Conservation (phyloP, 2,113 vertebrate species). For the Entosphenus tridentatus region DNA sequence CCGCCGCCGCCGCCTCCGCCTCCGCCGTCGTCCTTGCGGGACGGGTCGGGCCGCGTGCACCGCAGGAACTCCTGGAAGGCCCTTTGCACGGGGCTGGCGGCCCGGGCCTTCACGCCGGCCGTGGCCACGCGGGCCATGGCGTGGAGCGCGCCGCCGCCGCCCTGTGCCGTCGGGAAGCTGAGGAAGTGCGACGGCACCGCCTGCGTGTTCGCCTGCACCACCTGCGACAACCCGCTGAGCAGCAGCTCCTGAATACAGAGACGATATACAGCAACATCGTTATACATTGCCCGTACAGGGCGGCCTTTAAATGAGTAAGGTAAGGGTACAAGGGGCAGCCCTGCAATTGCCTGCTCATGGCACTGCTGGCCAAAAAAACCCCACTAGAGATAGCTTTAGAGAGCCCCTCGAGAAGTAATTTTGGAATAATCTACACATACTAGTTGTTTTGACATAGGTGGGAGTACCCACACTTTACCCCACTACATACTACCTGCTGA, state of each 20-base stretch:
- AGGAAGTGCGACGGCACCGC: conserved; percentile 55
- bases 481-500: too few relatives aligned
- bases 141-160: conserved; percentile 16
- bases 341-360: neutral
- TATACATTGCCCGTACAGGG: neutral
- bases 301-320: conserved; percentile 5
- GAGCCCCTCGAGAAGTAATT: too few relatives aligned
- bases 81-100: conserved; percentile 25
- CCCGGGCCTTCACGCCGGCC: conserved; percentile 19
- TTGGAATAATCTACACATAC: too few relatives aligned
- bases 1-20: conserved; percentile 12
- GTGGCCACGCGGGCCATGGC: conserved; percentile 24
- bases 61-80: conserved; percentile 9
- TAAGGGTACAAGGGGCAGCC: conserved; percentile 7
- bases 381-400: neutral
- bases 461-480: too few relatives aligned
- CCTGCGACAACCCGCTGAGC: conserved; percentile 51
- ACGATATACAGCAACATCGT: conserved; percentile 11
- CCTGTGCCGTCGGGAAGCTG: conserved; percentile 30
- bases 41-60: conserved; percentile 13
- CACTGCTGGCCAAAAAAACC: neutral
- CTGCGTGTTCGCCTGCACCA: conserved; percentile 41
- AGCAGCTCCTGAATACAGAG: conserved; percentile 41
- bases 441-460: too few relatives aligned
- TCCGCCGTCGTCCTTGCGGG: conserved; percentile 27